Evolutionary conservation across 2,797 vertebrate species (phyloP).

Genomic region (Parauchenoglanis ngamensis): DNA sequence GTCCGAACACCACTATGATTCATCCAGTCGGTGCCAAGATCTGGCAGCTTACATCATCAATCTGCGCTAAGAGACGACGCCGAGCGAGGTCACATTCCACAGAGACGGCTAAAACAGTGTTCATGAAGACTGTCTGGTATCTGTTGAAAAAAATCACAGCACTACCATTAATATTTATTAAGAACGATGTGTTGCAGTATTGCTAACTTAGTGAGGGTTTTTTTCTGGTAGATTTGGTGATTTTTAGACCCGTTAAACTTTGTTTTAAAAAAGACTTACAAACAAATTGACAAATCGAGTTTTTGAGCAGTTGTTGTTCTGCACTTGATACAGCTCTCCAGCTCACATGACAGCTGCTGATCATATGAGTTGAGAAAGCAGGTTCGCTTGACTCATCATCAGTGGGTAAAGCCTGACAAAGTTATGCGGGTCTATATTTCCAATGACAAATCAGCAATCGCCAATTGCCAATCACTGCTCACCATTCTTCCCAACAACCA

Average conservation of each 20-base stretch:
- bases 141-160: not conserved
- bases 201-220: not conserved
- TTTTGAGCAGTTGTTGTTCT: not conserved
- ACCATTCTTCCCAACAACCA: not conserved
- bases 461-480: not conserved
- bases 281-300: not conserved
- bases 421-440: not conserved
- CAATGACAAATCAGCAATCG: not conserved
- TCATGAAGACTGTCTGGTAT: not conserved
- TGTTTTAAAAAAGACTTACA: not conserved
- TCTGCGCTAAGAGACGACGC: constrained; percentile 65
- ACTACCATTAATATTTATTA: not conserved
- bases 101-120: constrained; percentile 53
- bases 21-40: constrained; percentile 68
- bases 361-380: not conserved
- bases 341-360: not conserved
- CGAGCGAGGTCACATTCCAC: constrained; percentile 71
- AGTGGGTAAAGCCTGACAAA: not conserved
- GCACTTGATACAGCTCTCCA: not conserved
- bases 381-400: not conserved
- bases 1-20: constrained; percentile 47
- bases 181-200: not conserved
- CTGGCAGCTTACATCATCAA: constrained; percentile 74
- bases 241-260: not conserved
- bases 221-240: not conserved